Percentiles rank a stretch among this genome's conserved stretches.
These are phyloP conservation scores for Cylas formicarius DNA, from an alignment of 1,140 invertebrate species.

Conservation along the genomic window DNA sequence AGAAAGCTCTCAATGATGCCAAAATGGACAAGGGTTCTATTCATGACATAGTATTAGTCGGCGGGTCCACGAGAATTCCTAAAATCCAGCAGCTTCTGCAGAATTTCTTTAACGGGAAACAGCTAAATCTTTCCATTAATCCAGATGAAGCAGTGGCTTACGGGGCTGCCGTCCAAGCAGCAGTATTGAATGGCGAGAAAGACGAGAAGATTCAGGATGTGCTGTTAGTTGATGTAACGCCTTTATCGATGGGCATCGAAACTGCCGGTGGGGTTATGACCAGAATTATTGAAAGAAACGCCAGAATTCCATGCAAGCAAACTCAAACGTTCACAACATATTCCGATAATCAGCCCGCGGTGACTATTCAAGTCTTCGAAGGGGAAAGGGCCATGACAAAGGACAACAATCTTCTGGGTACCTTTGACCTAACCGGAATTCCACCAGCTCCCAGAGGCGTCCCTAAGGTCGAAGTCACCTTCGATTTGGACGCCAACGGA, in stretches of 20 bases:
- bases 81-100: conserved; percentile 48
- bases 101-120: conserved; percentile 46
- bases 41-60: conserved; percentile 64
- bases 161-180: conserved; percentile 46
- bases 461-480: conserved; percentile 67
- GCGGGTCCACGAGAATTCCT: conserved; percentile 59
- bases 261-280: conserved; percentile 58
- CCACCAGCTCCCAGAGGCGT: conserved; percentile 49
- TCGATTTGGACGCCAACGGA: conserved; percentile 63
- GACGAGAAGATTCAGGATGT: conserved; percentile 46
- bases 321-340: conserved; percentile 58
- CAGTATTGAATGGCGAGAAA: conserved; percentile 43
- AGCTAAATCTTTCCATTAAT: conserved; percentile 48
- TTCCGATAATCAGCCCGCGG: conserved; percentile 62
- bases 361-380: conserved; percentile 66
- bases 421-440: conserved; percentile 64
- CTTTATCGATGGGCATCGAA: conserved; percentile 53
- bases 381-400: conserved; percentile 72
- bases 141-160: conserved; percentile 48
- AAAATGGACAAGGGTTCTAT: conserved; percentile 60
- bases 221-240: conserved; percentile 49
- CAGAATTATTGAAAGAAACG: conserved; percentile 57
- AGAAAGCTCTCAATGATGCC: conserved; percentile 58
- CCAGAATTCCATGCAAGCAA: conserved; percentile 56
- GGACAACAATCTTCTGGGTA: conserved; percentile 69